Base-by-base conservation (phyloP, 2,888 invertebrate species). In the Thecocarcelia acutangulata region DNA sequence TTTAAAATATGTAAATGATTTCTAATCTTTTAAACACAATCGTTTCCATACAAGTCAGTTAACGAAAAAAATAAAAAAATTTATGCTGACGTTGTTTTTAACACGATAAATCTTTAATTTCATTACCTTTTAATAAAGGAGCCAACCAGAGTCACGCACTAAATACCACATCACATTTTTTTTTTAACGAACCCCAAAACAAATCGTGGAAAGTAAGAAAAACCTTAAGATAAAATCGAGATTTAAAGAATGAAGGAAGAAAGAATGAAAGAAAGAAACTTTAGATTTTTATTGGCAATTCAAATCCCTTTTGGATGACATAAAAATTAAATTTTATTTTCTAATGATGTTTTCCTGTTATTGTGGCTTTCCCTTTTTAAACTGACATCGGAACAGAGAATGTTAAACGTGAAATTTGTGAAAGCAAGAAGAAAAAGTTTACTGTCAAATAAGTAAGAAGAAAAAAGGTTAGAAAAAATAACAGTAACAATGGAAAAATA, bases 301-400 rank as follows among this genome's bases (percentile, higher is more conserved):
- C 40, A 64, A 70, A 70, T 70, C 70, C 64, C 77, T 63, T 64
- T 56, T 64, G 63, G 56, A 70, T 77, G 24, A 77, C 50, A 77
- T 63, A 50, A 77, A 73, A 77, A 77, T 70, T 64, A 64, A 48
- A 40, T 77, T 77, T 70, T 48, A 46, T 77, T 69, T 72, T 72
- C 28, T 44, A 72, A 61, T 52, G 52, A 50, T 73, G 54, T 63
- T 61, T 72, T 52, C 44, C 46, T 69, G 42, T 56, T 56, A 44
- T 72, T 63, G 52, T 63, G 52, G 54, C 19, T 73, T 73, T 44
- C 21, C n/a, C 28, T 15, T 54, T 61, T 72, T 11, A 46, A 72
- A 52, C 42, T 28, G 52, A 9, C n/a, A 52, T 24, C 44, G n/a
- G 61, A 72, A 72, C 13, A 48, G 17, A 61, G 40, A 73, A 28